Evolutionary conservation across 2,113 vertebrate species (phyloP), one percentile per base, ranked within the genome.

Genomic region (Octodon degus): DNA sequence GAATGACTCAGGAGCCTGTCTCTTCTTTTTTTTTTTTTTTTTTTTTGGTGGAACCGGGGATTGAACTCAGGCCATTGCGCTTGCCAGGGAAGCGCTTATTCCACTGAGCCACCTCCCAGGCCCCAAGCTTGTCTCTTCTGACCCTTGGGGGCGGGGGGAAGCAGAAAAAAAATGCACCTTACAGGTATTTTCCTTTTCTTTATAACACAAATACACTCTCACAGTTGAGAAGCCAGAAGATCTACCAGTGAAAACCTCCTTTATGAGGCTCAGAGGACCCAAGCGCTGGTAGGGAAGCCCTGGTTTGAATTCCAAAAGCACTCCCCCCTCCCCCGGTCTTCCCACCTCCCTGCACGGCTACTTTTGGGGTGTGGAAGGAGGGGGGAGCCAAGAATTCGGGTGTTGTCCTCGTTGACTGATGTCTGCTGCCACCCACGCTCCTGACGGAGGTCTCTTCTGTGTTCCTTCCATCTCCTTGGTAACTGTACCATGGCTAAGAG

Each of bases 391-490:
- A 53, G 63, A 53, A 32, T 65, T 80, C n/a, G 85, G 97, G 90
- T 55, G 92, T 67, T 55, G 83, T 24, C 91, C 55, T 87, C 13
- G 0, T 40, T 79, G 82, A 82, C 55, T 92, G 84, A 25, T 60
- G 67, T 22, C 87, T 65, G 63, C 86, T 58, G 50, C 97, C 95
- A 83, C 97, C 97, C 90, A 72, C 63, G 1, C 16, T 77, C 70
- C 77, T 12, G 53, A 5, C 13, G 68, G 65, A 92, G 24, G 9
- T 40, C 90, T 94, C 79, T 10, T 22, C 60, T 5, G 53, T 13
- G 60, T 72, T 76, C 81, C 79, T 91, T 47, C 37, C 34, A 0
- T 91, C 72, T 85, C 95, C 93, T 53, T 96, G 93, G 93, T 72
- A 96, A 97, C 94, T 34, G 32, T 53, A 92, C 84, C 34, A 40